These are phyloP conservation scores for Drosophila putrida DNA, from an alignment of 2,888 invertebrate species.

Conservation along the genomic window DNA sequence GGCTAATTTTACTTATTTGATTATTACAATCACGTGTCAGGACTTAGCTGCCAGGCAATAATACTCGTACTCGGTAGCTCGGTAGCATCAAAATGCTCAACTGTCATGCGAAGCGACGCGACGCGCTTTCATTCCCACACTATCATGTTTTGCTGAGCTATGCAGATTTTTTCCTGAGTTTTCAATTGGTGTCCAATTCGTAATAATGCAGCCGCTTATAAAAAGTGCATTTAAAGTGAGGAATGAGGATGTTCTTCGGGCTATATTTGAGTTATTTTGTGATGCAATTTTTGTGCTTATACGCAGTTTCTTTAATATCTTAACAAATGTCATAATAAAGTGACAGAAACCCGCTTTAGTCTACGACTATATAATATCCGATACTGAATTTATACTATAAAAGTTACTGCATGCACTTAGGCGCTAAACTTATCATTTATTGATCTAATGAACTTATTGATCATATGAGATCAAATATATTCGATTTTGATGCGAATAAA, in stretches of 20 bases:
- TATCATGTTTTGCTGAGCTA: constrained; percentile 63
- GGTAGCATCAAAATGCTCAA: constrained; percentile 17
- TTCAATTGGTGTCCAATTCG: constrained; percentile 46
- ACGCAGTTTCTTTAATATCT: constrained; percentile 23
- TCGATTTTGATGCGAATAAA: no score
- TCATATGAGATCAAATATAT: no score
- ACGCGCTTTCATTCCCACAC: constrained; percentile 70
- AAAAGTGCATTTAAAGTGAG: constrained; percentile 39
- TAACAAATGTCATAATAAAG: not conserved
- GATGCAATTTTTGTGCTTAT: constrained; percentile 45
- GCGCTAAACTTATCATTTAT: no score
- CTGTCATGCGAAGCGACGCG: constrained; percentile 28
- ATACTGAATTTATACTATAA: not conserved
- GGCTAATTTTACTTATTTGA: constrained; percentile 60
- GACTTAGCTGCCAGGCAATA: constrained; percentile 63
- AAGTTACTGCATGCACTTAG: no score
- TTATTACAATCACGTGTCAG: constrained; percentile 73
- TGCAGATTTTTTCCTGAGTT: constrained; percentile 60
- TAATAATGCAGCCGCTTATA: constrained; percentile 28
- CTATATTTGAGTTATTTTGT: constrained; percentile 10
- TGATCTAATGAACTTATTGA: no score
- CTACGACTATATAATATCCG: not conserved
- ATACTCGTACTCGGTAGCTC: constrained; percentile 6
- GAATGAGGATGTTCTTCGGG: constrained; percentile 40
- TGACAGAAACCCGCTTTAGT: not conserved